phyloP scores from a whole-genome alignment of 2,113 vertebrate species.

The Tetrao urogallus region DNA sequence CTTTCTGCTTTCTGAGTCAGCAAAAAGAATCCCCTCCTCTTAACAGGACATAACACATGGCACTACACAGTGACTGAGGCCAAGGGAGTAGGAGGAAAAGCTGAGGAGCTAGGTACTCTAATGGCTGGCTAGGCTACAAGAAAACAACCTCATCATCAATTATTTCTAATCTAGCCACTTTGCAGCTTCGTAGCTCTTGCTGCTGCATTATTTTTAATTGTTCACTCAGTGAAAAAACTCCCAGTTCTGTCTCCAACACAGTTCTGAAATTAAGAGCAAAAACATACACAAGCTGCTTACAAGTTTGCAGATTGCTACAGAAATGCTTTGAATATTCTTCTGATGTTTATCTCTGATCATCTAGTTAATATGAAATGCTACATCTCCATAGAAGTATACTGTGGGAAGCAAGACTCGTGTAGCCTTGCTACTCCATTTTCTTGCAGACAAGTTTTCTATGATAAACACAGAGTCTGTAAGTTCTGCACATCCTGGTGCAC shows the following conservation, averaged over 20 bases:
- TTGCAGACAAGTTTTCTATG: not conserved
- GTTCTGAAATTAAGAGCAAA: slow-evolving; percentile 30
- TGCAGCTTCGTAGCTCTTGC: not conserved
- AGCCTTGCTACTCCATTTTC: not conserved
- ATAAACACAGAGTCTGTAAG: not conserved
- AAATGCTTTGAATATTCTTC: not conserved
- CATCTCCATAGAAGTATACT: not conserved
- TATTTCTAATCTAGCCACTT: not conserved
- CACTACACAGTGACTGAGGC: not conserved
- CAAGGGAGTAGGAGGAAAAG: not conserved
- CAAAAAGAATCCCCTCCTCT: not conserved
- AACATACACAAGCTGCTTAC: not conserved
- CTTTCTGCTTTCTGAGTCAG: not conserved
- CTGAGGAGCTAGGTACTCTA: not conserved
- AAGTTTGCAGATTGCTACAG: not conserved
- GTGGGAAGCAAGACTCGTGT: not conserved
- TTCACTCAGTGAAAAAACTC: not conserved
- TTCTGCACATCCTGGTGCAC: not conserved
- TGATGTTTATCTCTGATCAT: not conserved
- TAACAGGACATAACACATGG: not conserved
- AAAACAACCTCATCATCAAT: not conserved
- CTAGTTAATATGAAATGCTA: not conserved
- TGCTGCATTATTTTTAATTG: not conserved
- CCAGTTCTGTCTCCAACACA: not conserved
- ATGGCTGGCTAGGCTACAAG: not conserved